Base-by-base conservation (phyloP, 2,888 invertebrate genomes). In the Coecobrya sp. region DNA sequence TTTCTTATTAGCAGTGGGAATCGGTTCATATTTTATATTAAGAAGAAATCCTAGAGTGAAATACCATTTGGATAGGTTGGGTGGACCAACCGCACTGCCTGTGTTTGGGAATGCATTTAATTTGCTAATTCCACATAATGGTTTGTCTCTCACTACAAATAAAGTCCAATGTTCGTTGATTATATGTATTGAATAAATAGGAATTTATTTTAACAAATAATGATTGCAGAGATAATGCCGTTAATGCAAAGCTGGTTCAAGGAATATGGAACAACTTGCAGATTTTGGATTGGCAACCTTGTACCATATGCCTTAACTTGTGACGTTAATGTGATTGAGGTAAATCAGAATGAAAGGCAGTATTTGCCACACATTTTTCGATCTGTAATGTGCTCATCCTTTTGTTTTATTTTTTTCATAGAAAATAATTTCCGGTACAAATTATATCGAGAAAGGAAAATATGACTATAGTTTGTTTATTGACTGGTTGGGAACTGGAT, bases 401-500 rank as follows among this genome's bases (percentile, higher is more conserved):
- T n/a, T n/a, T n/a, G n/a, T n/a, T 22, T 16, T 62, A 30, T 68
- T 70, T 4, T 25, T 25, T 52, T 68, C 65, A 1, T 84, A 93
- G 93, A 93, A 93, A 93, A 36, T 93, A 11, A 62, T 93, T n/a
- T 70, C 88, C 30, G 49, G 86, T 13, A 87, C 73, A 7, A 52
- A 19, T 22, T 86, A 91, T 49, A 82, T 93, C 4, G 73, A 93
- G 4, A 93, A 93, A 73, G 91, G 91, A 10, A 89, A 82, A 70
- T 16, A 65, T 45, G 89, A 93, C 7, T 86, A 91, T 49, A 13
- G 19, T n/a, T 73, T 82, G 11, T 49, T 91, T 0, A 42, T 36
- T 13, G 16, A 22, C 10, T 93, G 93, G 93, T 45, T 93, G 52
- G 93, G 93, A 8, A 93, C 93, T 16, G 93, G 93, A 10, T 59